phyloP scores from a whole-genome alignment of 2,113 vertebrate species.

The Myxocyprinus asiaticus region DNA sequence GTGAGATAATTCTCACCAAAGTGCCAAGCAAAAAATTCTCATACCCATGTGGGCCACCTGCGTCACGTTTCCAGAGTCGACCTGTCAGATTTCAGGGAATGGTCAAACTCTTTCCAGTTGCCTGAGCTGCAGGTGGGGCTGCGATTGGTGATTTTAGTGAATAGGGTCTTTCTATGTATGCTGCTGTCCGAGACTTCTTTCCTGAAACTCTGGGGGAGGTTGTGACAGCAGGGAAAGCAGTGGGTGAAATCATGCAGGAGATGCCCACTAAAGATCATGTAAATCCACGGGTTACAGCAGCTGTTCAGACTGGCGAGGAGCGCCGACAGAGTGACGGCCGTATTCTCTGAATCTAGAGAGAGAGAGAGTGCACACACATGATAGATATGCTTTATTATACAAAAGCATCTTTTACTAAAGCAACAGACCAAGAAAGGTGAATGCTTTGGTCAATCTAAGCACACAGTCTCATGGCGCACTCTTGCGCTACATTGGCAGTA shows the following conservation, averaged over 20 bases:
- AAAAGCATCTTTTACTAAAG: neutral
- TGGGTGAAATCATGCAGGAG: slow-evolving; percentile 89
- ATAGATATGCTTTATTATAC: neutral
- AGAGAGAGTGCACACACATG: neutral
- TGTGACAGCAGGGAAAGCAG: slow-evolving; percentile 82
- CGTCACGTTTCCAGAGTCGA: slow-evolving; percentile 1
- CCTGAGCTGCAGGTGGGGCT: slow-evolving; percentile 82
- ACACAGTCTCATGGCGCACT: no score
- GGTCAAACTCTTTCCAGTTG: slow-evolving; percentile 78
- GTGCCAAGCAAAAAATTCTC: neutral
- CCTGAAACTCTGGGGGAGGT: slow-evolving; percentile 69
- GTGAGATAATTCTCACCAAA: neutral
- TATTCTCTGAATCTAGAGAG: slow-evolving; percentile 86
- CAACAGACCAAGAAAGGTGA: neutral
- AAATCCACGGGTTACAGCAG: slow-evolving; percentile 98
- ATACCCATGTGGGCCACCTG: no score
- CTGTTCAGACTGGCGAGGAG: slow-evolving; percentile 94
- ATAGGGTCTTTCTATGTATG: slow-evolving; percentile 82
- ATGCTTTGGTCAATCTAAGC: no score
- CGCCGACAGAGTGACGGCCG: slow-evolving; percentile 85
- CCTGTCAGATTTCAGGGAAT: slow-evolving; percentile 67
- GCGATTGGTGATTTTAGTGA: slow-evolving; percentile 79
- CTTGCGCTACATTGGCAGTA: no score
- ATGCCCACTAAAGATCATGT: slow-evolving; percentile 98
- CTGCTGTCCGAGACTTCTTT: slow-evolving; percentile 92